Conservation (phyloP, 2,113 vertebrate species). For the Burhinus oedicnemus region DNA sequence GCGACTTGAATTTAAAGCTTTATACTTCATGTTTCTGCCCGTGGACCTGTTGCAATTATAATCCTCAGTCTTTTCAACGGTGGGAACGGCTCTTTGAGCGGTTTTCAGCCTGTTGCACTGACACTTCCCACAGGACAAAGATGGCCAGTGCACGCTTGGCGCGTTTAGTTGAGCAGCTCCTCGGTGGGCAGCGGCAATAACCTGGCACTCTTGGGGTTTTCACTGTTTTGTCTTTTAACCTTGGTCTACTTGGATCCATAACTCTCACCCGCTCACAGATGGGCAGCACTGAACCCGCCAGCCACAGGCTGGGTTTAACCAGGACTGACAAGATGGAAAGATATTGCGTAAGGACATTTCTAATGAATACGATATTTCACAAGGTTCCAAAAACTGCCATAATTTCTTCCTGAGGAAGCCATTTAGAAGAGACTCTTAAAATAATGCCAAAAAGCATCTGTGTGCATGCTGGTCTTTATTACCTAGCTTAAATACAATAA, state of each 20-base stretch:
- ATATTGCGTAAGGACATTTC: too few species aligned
- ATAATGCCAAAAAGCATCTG: too few species aligned
- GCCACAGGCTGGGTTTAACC: too few species aligned
- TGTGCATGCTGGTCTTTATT: too few species aligned
- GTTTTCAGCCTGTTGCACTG: neutral
- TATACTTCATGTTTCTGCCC: neutral
- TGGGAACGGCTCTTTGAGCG: neutral
- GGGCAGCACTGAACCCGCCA: too few species aligned
- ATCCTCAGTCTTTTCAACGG: neutral
- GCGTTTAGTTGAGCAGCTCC: neutral
- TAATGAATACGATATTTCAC: too few species aligned
- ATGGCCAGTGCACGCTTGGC: neutral
- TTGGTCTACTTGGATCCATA: neutral
- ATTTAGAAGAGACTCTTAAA: too few species aligned
- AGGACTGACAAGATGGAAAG: too few species aligned
- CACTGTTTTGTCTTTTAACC: neutral
- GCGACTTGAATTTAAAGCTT: constrained; percentile 46
- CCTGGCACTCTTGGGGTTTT: neutral
- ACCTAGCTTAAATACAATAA: too few species aligned
- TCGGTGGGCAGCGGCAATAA: neutral
- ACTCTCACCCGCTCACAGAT: too few species aligned
- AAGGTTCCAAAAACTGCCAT: too few species aligned
- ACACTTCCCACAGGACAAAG: neutral
- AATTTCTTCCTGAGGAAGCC: too few species aligned
- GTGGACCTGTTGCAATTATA: constrained; percentile 24